Evolutionary conservation across 2,888 invertebrate genomes (phyloP), one percentile per base, ranked within the genome.

Genomic region (Coleophora flavipennella): DNA sequence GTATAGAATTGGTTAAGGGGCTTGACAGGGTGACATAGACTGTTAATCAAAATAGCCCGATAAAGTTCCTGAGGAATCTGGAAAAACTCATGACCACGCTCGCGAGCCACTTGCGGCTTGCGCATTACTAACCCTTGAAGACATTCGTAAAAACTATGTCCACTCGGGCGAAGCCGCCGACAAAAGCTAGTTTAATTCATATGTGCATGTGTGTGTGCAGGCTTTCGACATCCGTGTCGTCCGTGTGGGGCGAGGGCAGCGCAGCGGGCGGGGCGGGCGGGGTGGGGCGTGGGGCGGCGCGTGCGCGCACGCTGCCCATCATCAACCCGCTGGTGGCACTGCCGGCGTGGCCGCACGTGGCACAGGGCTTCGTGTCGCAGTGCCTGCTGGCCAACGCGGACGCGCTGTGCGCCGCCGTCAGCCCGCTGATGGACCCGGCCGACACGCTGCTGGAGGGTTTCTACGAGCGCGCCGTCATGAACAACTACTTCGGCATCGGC

Each of bases 401-500:
- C 67, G 96, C 97, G 1, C 85, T 98, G 4, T 97, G 97, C 71
- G 97, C 97, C 1, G 96, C 97, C 1, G 97, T 96, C n/a, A 95
- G 96, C 44, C 96, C 97, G 0, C 80, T 97, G 9, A 95, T 97
- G 92, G 96, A 96, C 67, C 94, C 94, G 0, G 95, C 95, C 60
- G 94, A 95, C 61, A 93, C 93, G 0, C 83, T 94, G 1, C 80
- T 93, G 63, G 95, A 95, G 81, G 95, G 95, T 1, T 94, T 92
- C 71, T 93, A 93, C 57, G 98, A 99, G 75, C 91, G 93, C 52
- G 96, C 96, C 59, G 97, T 97, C 1, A 98, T 99, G 98, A 99
- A 98, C 77, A 99, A 99, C 70, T 99, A 99, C 69, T 98, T 98
- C 67, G 98, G 98, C 0, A 98, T 99, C 59, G 98, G 98, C 1